Conservation (phyloP, 2,113 vertebrate genomes). For the Oreochromis niloticus region DNA sequence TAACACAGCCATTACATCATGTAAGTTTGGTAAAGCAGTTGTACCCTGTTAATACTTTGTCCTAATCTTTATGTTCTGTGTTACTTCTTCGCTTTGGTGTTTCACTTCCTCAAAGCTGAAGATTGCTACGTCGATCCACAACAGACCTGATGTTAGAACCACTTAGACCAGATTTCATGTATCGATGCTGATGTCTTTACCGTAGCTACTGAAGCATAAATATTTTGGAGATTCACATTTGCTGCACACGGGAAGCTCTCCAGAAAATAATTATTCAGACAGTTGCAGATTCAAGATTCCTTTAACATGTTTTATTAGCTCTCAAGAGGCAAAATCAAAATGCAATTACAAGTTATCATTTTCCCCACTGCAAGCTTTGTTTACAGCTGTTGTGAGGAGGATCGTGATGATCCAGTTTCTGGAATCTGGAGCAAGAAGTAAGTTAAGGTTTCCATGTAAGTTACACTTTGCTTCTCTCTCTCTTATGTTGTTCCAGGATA, state of each 20-base stretch:
- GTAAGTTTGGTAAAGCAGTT: background rate
- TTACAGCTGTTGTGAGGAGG: conserved; percentile 1
- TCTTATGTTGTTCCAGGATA: conserved; percentile 71
- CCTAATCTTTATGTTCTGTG: background rate
- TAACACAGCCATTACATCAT: conserved; percentile 13
- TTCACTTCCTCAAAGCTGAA: background rate
- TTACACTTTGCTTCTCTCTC: background rate
- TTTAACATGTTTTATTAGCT: conserved; percentile 8
- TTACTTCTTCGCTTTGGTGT: background rate
- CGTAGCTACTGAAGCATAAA: conserved; percentile 37
- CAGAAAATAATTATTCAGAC: conserved; percentile 27
- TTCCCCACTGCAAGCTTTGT: background rate
- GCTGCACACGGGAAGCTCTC: background rate
- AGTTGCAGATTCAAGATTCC: conserved; percentile 7
- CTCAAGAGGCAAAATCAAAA: conserved; percentile 15
- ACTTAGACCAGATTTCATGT: background rate
- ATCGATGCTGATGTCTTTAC: background rate
- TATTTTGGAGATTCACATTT: conserved; percentile 10
- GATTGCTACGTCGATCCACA: background rate
- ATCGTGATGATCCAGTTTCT: background rate
- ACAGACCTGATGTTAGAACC: background rate
- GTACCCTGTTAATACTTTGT: background rate
- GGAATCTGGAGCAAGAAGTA: background rate
- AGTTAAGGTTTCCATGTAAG: background rate
- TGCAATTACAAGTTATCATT: conserved; percentile 3